phyloP scores from a whole-genome alignment of 2,113 vertebrate genomes.

The Nicator chloris region DNA sequence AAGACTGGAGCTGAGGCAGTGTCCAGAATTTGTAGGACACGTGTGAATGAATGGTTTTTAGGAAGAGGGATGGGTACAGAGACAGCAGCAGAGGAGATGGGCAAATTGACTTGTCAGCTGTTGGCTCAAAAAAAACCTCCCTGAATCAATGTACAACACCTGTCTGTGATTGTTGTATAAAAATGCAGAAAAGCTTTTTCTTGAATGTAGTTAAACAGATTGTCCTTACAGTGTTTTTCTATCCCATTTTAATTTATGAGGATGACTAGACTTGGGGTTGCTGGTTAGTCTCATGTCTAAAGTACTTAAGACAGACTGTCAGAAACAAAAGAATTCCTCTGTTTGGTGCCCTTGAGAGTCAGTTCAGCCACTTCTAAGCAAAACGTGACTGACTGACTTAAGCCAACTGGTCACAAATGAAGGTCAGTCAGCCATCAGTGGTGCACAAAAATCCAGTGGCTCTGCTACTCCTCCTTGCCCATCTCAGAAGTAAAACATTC shows the following conservation, averaged over 20 bases:
- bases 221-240: background rate
- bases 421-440: background rate
- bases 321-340: background rate
- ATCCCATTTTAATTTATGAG: background rate
- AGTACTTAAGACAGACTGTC: background rate
- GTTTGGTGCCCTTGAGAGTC: background rate
- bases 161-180: background rate
- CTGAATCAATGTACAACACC: background rate
- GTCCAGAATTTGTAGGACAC: background rate
- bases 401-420: accelerated
- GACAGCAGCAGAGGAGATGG: accelerated
- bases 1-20: background rate
- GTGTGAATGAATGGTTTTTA: accelerated
- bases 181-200: background rate
- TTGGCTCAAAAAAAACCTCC: background rate
- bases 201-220: background rate
- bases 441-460: background rate
- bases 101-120: background rate
- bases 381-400: background rate
- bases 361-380: background rate
- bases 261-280: background rate
- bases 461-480: background rate
- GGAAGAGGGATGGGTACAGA: background rate
- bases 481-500: background rate
- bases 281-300: background rate